Conservation (phyloP, 2,797 vertebrate species). For the Xiphophorus birchmanni region DNA sequence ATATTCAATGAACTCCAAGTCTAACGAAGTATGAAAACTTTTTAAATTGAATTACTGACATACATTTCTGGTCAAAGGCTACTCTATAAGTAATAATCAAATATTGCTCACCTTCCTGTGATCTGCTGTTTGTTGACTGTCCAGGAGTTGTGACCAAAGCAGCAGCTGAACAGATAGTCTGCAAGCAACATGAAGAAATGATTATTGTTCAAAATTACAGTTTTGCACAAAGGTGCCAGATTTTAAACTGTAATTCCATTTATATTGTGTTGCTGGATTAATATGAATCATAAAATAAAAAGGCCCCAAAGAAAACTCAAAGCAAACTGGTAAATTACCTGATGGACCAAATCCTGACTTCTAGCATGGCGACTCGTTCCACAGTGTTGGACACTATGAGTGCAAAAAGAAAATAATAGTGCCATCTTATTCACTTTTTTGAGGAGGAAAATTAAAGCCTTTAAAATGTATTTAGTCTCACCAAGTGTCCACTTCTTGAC, state of each 20-base stretch:
- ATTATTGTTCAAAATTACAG: not conserved
- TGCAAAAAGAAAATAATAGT: conserved; percentile 20
- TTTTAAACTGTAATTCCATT: not conserved
- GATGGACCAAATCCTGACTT: conserved; percentile 51
- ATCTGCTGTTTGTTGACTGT: conserved; percentile 83
- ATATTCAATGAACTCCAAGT: not conserved
- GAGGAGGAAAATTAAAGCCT: not conserved
- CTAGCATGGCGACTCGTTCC: conserved; percentile 61
- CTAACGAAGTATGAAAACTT: not conserved
- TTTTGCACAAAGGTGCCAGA: not conserved
- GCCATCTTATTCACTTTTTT: not conserved
- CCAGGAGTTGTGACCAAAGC: conserved; percentile 81
- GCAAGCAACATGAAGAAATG: conserved; percentile 30
- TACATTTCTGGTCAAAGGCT: not conserved
- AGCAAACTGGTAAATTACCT: conserved; percentile 60
- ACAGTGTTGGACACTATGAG: conserved; percentile 21
- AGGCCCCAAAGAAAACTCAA: not conserved
- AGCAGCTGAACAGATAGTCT: conserved; percentile 85
- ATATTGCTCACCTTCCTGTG: conserved; percentile 90
- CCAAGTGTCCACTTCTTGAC: not conserved
- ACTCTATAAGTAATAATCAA: not conserved
- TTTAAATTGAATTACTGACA: not conserved
- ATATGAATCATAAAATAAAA: not conserved
- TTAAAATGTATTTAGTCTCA: not conserved
- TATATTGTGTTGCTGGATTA: not conserved